phyloP scores from a whole-genome alignment of 2,888 invertebrate genomes.

The Coleophora flavipennella region DNA sequence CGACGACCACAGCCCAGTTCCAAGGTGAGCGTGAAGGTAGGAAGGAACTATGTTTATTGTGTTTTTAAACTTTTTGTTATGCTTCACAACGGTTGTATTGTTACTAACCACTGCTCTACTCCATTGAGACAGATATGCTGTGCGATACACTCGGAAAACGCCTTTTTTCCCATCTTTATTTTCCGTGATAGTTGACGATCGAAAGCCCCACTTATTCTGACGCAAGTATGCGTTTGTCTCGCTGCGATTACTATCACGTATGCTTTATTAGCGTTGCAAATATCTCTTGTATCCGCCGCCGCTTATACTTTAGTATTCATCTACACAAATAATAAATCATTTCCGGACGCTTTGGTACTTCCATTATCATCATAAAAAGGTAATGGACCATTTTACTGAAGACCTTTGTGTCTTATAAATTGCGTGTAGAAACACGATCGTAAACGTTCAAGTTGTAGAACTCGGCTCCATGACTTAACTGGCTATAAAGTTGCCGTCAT shows the following conservation, averaged over 20 bases:
- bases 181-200: constrained; percentile 50
- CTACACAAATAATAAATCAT: constrained; percentile 12
- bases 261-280: too few species aligned
- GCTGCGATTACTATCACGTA: constrained; percentile 22
- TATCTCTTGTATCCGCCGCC: constrained; percentile 11
- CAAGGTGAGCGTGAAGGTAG: constrained; percentile 49
- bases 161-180: constrained; percentile 27
- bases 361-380: constrained; percentile 1
- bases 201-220: constrained; percentile 47
- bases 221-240: constrained; percentile 41
- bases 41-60: constrained; percentile 54
- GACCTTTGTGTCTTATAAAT: constrained; percentile 7
- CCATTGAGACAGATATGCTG: constrained; percentile 57
- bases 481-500: constrained; percentile 21
- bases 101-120: constrained; percentile 47
- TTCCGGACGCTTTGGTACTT: constrained; percentile 1
- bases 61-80: constrained; percentile 55
- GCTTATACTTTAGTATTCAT: constrained; percentile 23
- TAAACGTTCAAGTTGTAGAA: constrained; percentile 15
- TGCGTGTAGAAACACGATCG: constrained; percentile 4
- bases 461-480: constrained; percentile 21
- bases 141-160: constrained; percentile 51
- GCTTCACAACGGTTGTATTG: constrained; percentile 55
- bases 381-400: constrained; percentile 1
- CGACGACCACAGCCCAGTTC: constrained; percentile 52